Evolutionary conservation across 2,888 invertebrate genomes (phyloP).

Genomic region (Erebia epiphron): DNA sequence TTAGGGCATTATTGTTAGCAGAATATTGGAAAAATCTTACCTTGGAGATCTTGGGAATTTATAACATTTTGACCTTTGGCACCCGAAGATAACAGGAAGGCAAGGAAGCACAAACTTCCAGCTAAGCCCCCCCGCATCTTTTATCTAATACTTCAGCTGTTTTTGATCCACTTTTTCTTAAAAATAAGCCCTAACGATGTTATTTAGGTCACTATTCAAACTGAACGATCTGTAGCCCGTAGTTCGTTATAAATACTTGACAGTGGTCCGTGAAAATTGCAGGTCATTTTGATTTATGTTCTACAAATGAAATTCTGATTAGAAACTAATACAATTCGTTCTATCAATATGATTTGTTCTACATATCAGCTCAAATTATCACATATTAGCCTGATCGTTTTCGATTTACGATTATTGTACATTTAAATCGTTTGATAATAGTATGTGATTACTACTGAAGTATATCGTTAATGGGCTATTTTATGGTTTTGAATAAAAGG

Average conservation of each 20-base stretch:
- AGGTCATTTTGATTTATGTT: conserved; percentile 47
- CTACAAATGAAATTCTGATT: conserved; percentile 44
- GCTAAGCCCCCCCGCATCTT: conserved; percentile 48
- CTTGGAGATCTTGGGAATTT: conserved; percentile 37
- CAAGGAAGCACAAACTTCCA: conserved; percentile 49
- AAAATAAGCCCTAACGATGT: conserved; percentile 28
- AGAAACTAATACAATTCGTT: conserved; percentile 45
- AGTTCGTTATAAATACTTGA: conserved; percentile 43
- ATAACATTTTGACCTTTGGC: conserved; percentile 38
- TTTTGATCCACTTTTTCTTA: conserved; percentile 37
- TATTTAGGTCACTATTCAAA: conserved; percentile 36
- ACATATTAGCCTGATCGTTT: conserved; percentile 24
- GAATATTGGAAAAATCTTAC: conserved; percentile 30
- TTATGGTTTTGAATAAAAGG: conserved; percentile 20
- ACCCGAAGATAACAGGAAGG: conserved; percentile 48
- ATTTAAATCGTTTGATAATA: conserved; percentile 6
- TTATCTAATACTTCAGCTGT: conserved; percentile 9
- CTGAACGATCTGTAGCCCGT: conserved; percentile 34
- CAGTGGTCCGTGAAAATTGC: conserved; percentile 44
- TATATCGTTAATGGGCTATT: conserved; percentile 1
- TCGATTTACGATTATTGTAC: conserved; percentile 16
- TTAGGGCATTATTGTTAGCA: background rate
- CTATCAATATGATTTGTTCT: conserved; percentile 42
- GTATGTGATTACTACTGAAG: conserved; percentile 3
- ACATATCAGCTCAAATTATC: conserved; percentile 38